phyloP scores from a whole-genome alignment of 2,113 vertebrate species.

The Hippocampus barbouri region DNA sequence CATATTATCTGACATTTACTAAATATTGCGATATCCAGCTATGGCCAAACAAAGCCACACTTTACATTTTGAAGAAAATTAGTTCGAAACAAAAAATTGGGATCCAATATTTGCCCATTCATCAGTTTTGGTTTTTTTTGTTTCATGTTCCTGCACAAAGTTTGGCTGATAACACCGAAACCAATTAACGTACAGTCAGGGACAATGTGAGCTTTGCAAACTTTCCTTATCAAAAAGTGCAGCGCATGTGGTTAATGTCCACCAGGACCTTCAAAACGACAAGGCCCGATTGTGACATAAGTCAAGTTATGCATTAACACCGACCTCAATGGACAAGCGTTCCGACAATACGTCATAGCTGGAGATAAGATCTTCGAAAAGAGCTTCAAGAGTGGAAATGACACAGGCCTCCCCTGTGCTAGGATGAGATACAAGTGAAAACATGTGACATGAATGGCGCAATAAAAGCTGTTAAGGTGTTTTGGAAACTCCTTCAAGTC shows the following conservation, averaged over 20 bases:
- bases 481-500: not conserved
- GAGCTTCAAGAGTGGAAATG: not conserved
- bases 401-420: not conserved
- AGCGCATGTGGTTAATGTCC: slow-evolving; percentile 25
- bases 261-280: slow-evolving; percentile 7
- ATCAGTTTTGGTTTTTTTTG: not conserved
- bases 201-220: slow-evolving; percentile 36
- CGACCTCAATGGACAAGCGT: slow-evolving; percentile 9
- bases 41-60: not conserved
- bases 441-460: not conserved
- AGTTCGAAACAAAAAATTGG: not conserved
- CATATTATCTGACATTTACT: not conserved
- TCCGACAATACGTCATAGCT: slow-evolving; percentile 23
- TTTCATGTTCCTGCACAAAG: slow-evolving; percentile 41
- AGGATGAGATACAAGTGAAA: not conserved
- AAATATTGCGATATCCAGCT: not conserved
- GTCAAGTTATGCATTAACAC: slow-evolving; percentile 51
- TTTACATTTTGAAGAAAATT: not conserved
- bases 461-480: not conserved
- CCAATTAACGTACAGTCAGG: slow-evolving; percentile 17
- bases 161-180: slow-evolving; percentile 40
- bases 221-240: slow-evolving; percentile 24
- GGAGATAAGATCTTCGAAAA: slow-evolving; percentile 33
- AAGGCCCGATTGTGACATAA: slow-evolving; percentile 29
- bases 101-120: not conserved